Percentiles rank a stretch among this genome's conserved stretches.
Evolutionary conservation across 92 coral and sea anemone genomes (phyloP).

Genomic region (Phenganax marumi): DNA sequence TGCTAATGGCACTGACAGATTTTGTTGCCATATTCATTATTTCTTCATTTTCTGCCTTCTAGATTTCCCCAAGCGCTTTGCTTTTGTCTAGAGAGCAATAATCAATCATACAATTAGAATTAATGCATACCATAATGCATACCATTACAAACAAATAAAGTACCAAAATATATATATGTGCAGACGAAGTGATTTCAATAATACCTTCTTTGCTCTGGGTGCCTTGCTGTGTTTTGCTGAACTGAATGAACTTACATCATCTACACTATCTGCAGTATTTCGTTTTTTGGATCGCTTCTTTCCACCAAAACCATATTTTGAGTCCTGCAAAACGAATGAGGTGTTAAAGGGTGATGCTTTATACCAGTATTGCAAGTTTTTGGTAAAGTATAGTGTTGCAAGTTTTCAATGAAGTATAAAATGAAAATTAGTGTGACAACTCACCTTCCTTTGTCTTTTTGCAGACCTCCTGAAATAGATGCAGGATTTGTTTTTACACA

Average conservation of each 20-base stretch:
- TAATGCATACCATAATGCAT: too few relatives aligned
- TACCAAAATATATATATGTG: too few relatives aligned
- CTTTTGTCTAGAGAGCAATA: conserved; percentile 11
- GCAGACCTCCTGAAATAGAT: conserved; percentile 10
- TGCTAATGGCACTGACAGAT: neutral
- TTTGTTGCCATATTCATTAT: neutral
- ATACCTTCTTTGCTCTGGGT: conserved; percentile 59
- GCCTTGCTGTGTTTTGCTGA: conserved; percentile 87
- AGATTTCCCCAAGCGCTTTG: conserved; percentile 66
- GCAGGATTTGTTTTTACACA: too few relatives aligned
- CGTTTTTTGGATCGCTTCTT: conserved; percentile 77
- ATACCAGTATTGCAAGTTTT: too few relatives aligned
- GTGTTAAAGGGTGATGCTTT: too few relatives aligned
- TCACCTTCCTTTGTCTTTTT: conserved; percentile 39
- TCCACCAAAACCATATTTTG: conserved; percentile 93
- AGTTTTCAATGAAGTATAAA: neutral
- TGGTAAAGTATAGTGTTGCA: neutral
- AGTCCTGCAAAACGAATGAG: conserved; percentile 50
- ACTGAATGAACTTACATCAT: conserved; percentile 78
- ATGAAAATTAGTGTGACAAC: neutral
- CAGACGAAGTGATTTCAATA: too few relatives aligned
- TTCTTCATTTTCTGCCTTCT: conserved; percentile 75
- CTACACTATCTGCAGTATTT: conserved; percentile 68
- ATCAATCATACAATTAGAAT: neutral
- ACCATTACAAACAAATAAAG: too few relatives aligned